These are phyloP conservation scores for Digitonthophagus gazella DNA, from an alignment of 2,888 invertebrate species.

Conservation along the genomic window DNA sequence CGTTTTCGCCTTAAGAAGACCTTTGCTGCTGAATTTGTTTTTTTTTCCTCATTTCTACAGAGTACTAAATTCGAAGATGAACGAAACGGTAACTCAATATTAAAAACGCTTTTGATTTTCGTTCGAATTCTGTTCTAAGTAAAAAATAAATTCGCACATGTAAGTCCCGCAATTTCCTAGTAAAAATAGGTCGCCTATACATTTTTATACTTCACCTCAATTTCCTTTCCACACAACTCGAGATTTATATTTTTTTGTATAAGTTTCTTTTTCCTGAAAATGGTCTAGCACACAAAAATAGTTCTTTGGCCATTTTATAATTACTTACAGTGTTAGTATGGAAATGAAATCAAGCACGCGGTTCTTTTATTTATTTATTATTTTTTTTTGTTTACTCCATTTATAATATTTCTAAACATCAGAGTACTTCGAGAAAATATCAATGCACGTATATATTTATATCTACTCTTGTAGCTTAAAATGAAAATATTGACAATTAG, in stretches of 20 bases:
- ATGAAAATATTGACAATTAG: conserved; percentile 22
- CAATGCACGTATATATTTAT: conserved; percentile 24
- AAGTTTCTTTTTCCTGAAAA: not conserved
- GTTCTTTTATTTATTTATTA: conserved; percentile 17
- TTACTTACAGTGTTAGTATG: conserved; percentile 23
- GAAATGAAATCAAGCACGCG: conserved; percentile 30
- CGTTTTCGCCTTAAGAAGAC: conserved; percentile 28
- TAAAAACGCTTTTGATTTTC: conserved; percentile 25
- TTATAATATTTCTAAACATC: conserved; percentile 25
- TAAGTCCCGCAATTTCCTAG: conserved; percentile 18
- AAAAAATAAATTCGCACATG: conserved; percentile 13
- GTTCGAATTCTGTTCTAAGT: conserved; percentile 21
- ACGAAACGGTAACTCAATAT: conserved; percentile 5
- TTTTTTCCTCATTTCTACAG: conserved; percentile 25
- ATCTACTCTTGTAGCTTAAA: conserved; percentile 24
- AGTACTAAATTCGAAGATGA: conserved; percentile 21
- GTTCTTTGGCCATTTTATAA: conserved; percentile 25
- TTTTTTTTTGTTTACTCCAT: conserved; percentile 15
- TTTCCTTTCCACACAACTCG: conserved; percentile 27
- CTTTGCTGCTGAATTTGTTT: conserved; percentile 32
- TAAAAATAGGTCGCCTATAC: conserved; percentile 26
- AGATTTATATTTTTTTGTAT: not conserved
- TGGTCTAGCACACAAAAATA: conserved; percentile 25
- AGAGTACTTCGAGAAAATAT: conserved; percentile 27
- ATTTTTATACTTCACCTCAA: conserved; percentile 23